Percentiles rank a stretch among this genome's conserved stretches.
These are phyloP conservation scores for Takifugu rubripes DNA, from an alignment of 2,797 vertebrate genomes.

Conservation along the genomic window DNA sequence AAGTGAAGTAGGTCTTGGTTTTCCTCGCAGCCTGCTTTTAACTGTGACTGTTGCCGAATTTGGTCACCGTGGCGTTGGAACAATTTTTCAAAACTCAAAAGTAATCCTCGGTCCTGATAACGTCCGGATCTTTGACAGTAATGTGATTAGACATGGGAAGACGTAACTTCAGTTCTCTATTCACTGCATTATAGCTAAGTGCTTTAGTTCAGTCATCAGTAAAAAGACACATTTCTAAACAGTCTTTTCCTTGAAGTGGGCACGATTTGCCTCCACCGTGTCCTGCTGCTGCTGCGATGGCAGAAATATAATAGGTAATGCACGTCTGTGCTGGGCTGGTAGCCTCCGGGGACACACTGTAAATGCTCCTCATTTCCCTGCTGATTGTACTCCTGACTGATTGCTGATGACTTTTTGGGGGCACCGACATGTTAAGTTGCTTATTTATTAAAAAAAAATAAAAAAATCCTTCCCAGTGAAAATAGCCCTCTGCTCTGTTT, in stretches of 20 bases:
- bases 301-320: slow-evolving; percentile 58
- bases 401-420: slow-evolving; percentile 95
- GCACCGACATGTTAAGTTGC: slow-evolving; percentile 78
- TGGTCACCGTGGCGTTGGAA: too few species aligned
- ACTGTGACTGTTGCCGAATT: too few species aligned
- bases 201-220: slow-evolving; percentile 1
- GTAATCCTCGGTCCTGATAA: not conserved
- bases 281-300: slow-evolving; percentile 24
- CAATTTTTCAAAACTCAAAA: too few species aligned
- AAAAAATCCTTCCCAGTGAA: slow-evolving; percentile 29
- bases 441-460: slow-evolving; percentile 71
- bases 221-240: slow-evolving; percentile 13
- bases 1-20: slow-evolving; percentile 44
- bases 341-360: slow-evolving; percentile 82
- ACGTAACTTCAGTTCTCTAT: too few species aligned
- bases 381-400: slow-evolving; percentile 86
- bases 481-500: slow-evolving; percentile 38
- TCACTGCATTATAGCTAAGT: not conserved
- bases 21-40: slow-evolving; percentile 32
- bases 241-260: not conserved
- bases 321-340: slow-evolving; percentile 49
- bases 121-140: not conserved
- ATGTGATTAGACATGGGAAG: too few species aligned
- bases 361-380: slow-evolving; percentile 78
- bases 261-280: slow-evolving; percentile 34